Base-by-base conservation (phyloP, 2,888 invertebrate genomes). In the Pardosa pseudoannulata region DNA sequence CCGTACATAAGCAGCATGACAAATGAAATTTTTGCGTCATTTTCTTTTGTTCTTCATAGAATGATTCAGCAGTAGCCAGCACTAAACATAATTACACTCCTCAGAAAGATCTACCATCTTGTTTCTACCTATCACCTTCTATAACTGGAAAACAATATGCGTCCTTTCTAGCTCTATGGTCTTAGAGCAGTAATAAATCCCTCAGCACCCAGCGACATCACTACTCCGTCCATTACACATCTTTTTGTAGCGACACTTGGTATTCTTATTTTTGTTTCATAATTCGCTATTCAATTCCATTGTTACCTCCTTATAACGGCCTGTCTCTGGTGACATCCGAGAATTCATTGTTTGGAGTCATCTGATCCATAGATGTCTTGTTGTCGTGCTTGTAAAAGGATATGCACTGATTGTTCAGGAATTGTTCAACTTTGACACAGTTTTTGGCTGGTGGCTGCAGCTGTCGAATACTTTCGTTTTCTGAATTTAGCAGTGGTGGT, bases 301-400 rank as follows among this genome's bases (percentile, higher is more conserved):
- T 56, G 56, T 56, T 56, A 23, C 16, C 23, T 23, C 11, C 56
- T 56, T 3, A 23, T 23, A 23, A 23, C 23, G 56, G 56, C 5
- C 19, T 23, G 2, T 56, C 56, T 56, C 23, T 56, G 56, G 16
- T 56, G 56, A 56, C 56, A 56, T 56, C 23, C 2, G 56, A 56
- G 56, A 56, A 56, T 56, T 56, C 56, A 56, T 56, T 56, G 56
- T 56, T 56, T 56, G 56, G 56, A 23, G 23, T 23, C 23, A 56
- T 56, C 56, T 23, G 56, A 56, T 56, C 56, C 23, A 23, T 5
- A 3, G 56, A 56, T 56, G 56, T 56, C 23, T 23, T 19, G 56
- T 56, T 56, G 56, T 19, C 56, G 56, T 23, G 23, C 23, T 23
- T 56, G 56, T 56, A 19, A 56, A 11, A 56, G 23, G 56, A 56